Base-by-base conservation (phyloP, 2,797 vertebrate genomes). In the Sebastiscus albofasciatus region DNA sequence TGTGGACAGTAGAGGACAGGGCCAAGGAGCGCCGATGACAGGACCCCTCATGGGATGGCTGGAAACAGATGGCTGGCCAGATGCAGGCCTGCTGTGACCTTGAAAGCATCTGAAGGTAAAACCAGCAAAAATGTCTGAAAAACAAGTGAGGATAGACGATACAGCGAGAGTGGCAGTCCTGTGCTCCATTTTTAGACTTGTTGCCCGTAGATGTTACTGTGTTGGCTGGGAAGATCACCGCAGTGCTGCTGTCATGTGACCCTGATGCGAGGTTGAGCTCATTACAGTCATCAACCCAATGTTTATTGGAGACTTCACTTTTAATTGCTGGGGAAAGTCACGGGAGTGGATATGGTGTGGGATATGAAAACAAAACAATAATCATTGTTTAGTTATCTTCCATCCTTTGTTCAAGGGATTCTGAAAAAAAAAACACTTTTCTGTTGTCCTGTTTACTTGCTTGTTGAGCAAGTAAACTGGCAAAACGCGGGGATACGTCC, bases 51-150 rank as follows among this genome's bases (percentile, higher is more conserved):
- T 60, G 91, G 88, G 92, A 93, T 22, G 70, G 58, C 52, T 42
- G 81, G 64, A 88, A 92, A 90, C 95, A 96, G 95, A 95, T 96
- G 95, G 95, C 83, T 72, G 79, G 86, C 86, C 94, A 95, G 94
- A 95, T 94, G 94, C 82, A 83, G 84, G 86, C 77, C 85, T 71
- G 84, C 77, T 80, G 85, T 93, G 93, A 95, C 95, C 95, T 96
- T 95, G 87, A 88, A 90, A 52, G 72, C 75, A 22, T 82, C 68
- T 29, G 34, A 86, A 81, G 82, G 74, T 83, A 80, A 81, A 88
- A 86, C 55, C 73, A 83, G 86, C 66, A 66, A 59, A 87, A 82
- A 75, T 58, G 72, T 87, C 87, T 84, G 64, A 71, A 67, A 87
- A 82, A 74, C 14, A 29, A 65, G 59, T 54, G 69, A 66, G 39